Conservation (phyloP, 2,888 invertebrate species). For the Dinocampus coccinellae region DNA sequence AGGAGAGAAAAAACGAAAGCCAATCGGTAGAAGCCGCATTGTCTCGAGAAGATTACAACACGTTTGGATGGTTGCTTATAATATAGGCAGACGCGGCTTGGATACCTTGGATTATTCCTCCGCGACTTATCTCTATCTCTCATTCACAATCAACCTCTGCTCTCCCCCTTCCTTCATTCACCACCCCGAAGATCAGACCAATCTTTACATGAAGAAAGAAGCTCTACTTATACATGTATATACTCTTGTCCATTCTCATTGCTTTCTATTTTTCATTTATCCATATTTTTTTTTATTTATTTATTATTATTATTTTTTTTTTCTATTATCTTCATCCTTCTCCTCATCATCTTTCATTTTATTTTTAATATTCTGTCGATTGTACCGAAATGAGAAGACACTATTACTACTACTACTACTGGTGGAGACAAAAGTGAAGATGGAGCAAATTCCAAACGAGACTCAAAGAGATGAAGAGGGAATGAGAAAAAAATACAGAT, state of each 20-base stretch:
- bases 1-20: conserved; percentile 35
- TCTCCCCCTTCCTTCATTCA: conserved; percentile 23
- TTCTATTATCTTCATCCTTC: background rate
- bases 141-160: conserved; percentile 38
- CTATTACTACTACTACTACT: no score
- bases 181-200: conserved; percentile 11
- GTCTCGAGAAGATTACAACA: conserved; percentile 69
- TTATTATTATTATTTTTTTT: conserved; percentile 24
- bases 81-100: conserved; percentile 58
- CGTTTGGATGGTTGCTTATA: conserved; percentile 66
- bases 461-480: conserved; percentile 38
- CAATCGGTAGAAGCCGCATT: conserved; percentile 64
- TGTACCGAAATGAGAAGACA: conserved; percentile 21
- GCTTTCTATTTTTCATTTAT: background rate
- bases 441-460: conserved; percentile 26
- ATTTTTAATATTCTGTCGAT: conserved; percentile 18
- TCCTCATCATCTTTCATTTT: conserved; percentile 13
- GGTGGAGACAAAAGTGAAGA: conserved; percentile 34
- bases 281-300: conserved; percentile 25
- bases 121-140: conserved; percentile 45
- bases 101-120: conserved; percentile 34
- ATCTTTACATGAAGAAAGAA: conserved; percentile 8
- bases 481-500: conserved; percentile 42
- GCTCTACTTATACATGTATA: background rate
- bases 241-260: background rate